phyloP scores from a whole-genome alignment of 2,888 invertebrate genomes.

The Diabrotica balteata region DNA sequence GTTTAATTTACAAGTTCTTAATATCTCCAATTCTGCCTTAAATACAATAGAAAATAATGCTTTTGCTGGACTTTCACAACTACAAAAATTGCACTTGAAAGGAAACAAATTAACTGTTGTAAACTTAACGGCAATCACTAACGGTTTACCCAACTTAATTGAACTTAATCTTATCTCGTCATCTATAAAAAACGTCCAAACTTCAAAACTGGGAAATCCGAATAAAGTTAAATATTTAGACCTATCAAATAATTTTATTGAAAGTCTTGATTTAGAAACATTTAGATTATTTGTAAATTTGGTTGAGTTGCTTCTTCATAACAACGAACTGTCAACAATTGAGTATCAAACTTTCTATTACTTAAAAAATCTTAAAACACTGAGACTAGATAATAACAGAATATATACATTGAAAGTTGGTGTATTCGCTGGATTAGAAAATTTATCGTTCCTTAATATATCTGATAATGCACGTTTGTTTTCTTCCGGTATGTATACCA shows the following conservation, averaged over 20 bases:
- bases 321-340: not conserved
- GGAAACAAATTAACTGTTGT: not conserved
- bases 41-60: slow-evolving; percentile 4
- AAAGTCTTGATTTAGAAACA: not conserved
- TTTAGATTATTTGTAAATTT: slow-evolving; percentile 5
- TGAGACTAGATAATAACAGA: slow-evolving; percentile 6
- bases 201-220: not conserved
- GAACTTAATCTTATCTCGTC: slow-evolving; percentile 1
- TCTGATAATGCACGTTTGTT: slow-evolving; percentile 2
- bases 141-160: not conserved
- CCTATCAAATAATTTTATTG: slow-evolving; percentile 5
- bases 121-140: not conserved
- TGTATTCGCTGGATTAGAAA: not conserved
- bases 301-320: not conserved
- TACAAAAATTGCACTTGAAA: slow-evolving; percentile 10
- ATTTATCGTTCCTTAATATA: slow-evolving; percentile 5
- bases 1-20: slow-evolving; percentile 10
- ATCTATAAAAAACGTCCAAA: not conserved
- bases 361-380: not conserved
- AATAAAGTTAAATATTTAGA: slow-evolving; percentile 1
- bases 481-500: not conserved
- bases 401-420: not conserved
- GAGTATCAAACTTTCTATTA: not conserved
- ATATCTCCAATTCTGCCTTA: slow-evolving; percentile 14
- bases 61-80: slow-evolving; percentile 1